Evolutionary conservation across 2,888 invertebrate genomes (phyloP).

Genomic region (Erannis defoliaria): DNA sequence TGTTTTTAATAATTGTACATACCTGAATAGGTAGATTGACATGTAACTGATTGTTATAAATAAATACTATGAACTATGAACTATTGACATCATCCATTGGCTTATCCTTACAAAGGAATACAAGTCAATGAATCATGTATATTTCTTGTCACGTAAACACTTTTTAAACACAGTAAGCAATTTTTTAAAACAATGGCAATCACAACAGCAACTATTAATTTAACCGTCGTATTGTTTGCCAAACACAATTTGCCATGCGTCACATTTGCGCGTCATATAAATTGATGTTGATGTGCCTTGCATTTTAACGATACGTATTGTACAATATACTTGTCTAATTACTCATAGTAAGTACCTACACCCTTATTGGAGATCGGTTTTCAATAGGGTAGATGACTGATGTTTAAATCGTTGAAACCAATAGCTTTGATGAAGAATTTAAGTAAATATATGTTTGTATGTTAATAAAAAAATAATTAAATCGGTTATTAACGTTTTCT

Average conservation of each 20-base stretch:
- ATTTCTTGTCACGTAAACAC: not conserved
- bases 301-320: not conserved
- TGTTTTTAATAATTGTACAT: too few relatives aligned
- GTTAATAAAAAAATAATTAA: too few relatives aligned
- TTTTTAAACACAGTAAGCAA: not conserved
- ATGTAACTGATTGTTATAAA: too few relatives aligned
- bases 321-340: not conserved
- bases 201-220: slow-evolving; percentile 1
- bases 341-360: too few relatives aligned
- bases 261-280: slow-evolving; percentile 3
- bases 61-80: too few relatives aligned
- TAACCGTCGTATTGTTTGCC: slow-evolving; percentile 23
- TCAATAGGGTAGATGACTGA: too few relatives aligned
- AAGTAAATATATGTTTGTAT: too few relatives aligned
- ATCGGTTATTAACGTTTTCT: too few relatives aligned
- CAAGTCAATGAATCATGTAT: not conserved
- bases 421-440: too few relatives aligned
- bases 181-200: slow-evolving; percentile 11
- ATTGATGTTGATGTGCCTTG: slow-evolving; percentile 1
- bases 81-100: not conserved
- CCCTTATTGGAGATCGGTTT: too few relatives aligned
- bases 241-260: slow-evolving; percentile 6
- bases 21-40: too few relatives aligned
- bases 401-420: too few relatives aligned
- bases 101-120: not conserved